These are phyloP conservation scores for Paedocypris micromegethes DNA, from an alignment of 2,797 vertebrate genomes.

Conservation along the genomic window DNA sequence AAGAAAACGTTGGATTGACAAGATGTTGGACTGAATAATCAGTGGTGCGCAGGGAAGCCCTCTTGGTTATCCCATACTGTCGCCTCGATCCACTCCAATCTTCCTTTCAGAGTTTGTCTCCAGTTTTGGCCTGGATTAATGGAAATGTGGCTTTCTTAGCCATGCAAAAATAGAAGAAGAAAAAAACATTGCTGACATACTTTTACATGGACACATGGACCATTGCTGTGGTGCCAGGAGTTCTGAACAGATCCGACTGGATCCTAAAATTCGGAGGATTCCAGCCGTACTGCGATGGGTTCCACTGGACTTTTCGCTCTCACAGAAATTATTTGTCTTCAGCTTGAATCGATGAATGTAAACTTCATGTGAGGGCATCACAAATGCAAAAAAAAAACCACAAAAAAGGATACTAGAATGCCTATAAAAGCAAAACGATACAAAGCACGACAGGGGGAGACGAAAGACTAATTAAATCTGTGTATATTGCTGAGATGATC, in stretches of 20 bases:
- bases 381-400: constrained; percentile 23
- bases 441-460: constrained; percentile 21
- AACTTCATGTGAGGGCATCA: constrained; percentile 37
- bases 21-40: constrained; percentile 1
- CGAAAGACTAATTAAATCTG: constrained; percentile 19
- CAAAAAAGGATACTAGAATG: background rate
- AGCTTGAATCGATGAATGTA: constrained; percentile 42
- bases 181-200: constrained; percentile 8
- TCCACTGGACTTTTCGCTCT: constrained; percentile 19
- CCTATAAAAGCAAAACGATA: constrained; percentile 29
- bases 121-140: constrained; percentile 24
- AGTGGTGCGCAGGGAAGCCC: constrained; percentile 34
- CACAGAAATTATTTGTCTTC: constrained; percentile 27
- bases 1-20: constrained; percentile 15
- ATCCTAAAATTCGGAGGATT: constrained; percentile 22
- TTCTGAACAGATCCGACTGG: constrained; percentile 14
- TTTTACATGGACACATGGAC: constrained; percentile 42
- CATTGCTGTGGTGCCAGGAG: constrained; percentile 42
- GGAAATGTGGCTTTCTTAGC: constrained; percentile 19
- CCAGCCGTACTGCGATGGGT: constrained; percentile 12
- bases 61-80: constrained; percentile 4
- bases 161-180: constrained; percentile 15
- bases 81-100: constrained; percentile 9
- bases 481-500: constrained; percentile 46
- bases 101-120: constrained; percentile 2